Evolutionary conservation across 2,797 vertebrate species (phyloP).

Genomic region (Menidia menidia): DNA sequence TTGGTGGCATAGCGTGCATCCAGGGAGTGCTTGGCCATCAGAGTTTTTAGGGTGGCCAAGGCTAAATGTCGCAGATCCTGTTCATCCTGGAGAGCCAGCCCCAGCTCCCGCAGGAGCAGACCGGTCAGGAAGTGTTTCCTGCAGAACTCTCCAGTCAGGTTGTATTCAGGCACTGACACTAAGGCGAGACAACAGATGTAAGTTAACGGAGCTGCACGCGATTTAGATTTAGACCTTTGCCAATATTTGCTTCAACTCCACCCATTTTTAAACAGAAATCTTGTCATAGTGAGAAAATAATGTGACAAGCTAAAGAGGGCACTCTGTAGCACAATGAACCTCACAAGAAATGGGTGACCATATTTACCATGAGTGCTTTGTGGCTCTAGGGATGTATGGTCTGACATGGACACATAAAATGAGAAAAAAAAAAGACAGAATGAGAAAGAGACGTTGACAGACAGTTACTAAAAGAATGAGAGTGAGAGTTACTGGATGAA

Average conservation of each 20-base stretch:
- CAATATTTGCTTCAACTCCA: slow-evolving; percentile 41
- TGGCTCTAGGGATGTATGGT: slow-evolving; percentile 78
- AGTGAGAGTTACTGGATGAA: slow-evolving; percentile 41
- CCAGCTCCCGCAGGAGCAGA: slow-evolving; percentile 93
- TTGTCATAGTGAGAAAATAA: slow-evolving; percentile 35
- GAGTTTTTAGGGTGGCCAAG: slow-evolving; percentile 93
- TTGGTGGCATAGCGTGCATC: slow-evolving; percentile 92
- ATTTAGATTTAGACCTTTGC: slow-evolving; percentile 17
- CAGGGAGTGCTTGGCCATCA: slow-evolving; percentile 98
- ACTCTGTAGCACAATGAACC: slow-evolving; percentile 25
- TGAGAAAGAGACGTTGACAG: slow-evolving; percentile 42
- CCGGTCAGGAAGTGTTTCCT: slow-evolving; percentile 97
- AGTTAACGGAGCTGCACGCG: slow-evolving; percentile 12
- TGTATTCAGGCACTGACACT: slow-evolving; percentile 91
- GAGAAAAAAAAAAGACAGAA: slow-evolving; percentile 33
- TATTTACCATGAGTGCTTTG: slow-evolving; percentile 84
- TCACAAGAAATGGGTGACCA: slow-evolving; percentile 53
- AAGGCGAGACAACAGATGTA: slow-evolving; percentile 15
- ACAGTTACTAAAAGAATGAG: slow-evolving; percentile 69
- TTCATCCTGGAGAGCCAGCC: slow-evolving; percentile 95
- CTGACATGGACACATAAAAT: slow-evolving; percentile 76
- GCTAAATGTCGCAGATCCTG: slow-evolving; percentile 95
- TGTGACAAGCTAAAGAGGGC: slow-evolving; percentile 18
- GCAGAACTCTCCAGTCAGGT: slow-evolving; percentile 96
- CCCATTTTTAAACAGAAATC: slow-evolving; percentile 23